Evolutionary conservation across 2,797 vertebrate genomes (phyloP).

Genomic region (Arnoldichthys spilopterus): DNA sequence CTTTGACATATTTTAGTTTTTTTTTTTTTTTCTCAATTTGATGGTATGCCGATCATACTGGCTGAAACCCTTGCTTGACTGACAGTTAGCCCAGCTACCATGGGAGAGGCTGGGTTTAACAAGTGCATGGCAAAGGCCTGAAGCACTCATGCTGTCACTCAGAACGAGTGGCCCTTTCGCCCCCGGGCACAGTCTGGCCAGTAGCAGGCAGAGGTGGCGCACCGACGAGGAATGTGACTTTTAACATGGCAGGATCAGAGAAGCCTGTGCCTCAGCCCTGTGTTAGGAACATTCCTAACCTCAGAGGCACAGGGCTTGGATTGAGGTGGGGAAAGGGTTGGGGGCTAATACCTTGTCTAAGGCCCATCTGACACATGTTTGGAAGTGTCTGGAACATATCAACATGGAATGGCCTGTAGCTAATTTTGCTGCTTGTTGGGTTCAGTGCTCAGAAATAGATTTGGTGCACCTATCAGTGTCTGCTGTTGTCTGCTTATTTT

Average conservation of each 20-base stretch:
- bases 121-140: conserved; percentile 70
- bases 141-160: conserved; percentile 71
- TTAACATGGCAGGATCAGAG: conserved; percentile 27
- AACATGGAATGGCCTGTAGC: conserved; percentile 18
- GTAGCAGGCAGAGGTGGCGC: conserved; percentile 57
- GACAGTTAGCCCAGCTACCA: conserved; percentile 62
- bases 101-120: conserved; percentile 67
- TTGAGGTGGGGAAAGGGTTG: not conserved
- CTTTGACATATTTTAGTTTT: conserved; percentile 51
- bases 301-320: not conserved
- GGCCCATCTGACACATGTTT: conserved; percentile 31
- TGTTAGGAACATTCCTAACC: conserved; percentile 17
- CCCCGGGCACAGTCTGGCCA: not conserved
- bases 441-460: not conserved
- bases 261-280: not conserved
- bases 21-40: conserved; percentile 63
- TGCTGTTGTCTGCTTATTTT: not conserved
- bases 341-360: conserved; percentile 29
- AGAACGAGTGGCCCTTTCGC: conserved; percentile 52
- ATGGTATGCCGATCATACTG: conserved; percentile 62
- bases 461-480: not conserved
- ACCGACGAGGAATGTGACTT: conserved; percentile 74
- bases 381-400: conserved; percentile 38
- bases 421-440: conserved; percentile 12
- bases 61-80: conserved; percentile 63